Evolutionary conservation across 2,113 vertebrate species (phyloP).

Genomic region (Oxyura jamaicensis): DNA sequence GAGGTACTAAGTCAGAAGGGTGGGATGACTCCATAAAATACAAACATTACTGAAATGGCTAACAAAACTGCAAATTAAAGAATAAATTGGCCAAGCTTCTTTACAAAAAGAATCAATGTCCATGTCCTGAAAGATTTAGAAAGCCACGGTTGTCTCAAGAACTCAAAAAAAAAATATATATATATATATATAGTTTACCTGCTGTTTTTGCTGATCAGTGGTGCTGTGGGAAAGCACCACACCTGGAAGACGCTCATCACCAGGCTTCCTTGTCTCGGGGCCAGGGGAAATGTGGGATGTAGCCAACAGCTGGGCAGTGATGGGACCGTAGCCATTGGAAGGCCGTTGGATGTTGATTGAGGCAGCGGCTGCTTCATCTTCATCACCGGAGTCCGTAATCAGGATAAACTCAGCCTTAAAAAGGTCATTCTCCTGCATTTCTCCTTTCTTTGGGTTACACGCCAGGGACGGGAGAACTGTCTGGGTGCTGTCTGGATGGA

Average conservation of each 20-base stretch:
- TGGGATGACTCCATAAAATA: not conserved
- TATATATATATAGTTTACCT: slow-evolving; percentile 78
- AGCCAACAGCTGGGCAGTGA: slow-evolving; percentile 55
- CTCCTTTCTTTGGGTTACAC: slow-evolving; percentile 21
- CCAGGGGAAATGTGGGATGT: slow-evolving; percentile 11
- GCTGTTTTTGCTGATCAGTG: slow-evolving; percentile 55
- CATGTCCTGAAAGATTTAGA: not conserved
- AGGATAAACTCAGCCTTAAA: slow-evolving; percentile 89
- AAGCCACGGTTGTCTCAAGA: not conserved
- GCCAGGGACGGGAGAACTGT: not conserved
- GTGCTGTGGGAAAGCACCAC: not conserved
- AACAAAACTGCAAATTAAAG: not conserved
- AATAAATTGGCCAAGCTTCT: not conserved
- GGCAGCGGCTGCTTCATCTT: slow-evolving; percentile 63
- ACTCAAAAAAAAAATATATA: not conserved
- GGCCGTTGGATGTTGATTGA: not conserved
- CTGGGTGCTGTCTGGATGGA: not conserved
- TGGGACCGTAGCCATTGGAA: not conserved
- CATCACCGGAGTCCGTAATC: slow-evolving; percentile 81
- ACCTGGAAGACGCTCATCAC: not conserved
- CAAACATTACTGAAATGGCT: not conserved
- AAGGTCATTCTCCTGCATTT: slow-evolving; percentile 81
- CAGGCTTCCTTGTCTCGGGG: not conserved
- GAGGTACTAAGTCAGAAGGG: not conserved
- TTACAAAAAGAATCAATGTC: not conserved